Evolutionary conservation across 2,113 vertebrate species (phyloP).

Genomic region (Protomyctophum bolini): DNA sequence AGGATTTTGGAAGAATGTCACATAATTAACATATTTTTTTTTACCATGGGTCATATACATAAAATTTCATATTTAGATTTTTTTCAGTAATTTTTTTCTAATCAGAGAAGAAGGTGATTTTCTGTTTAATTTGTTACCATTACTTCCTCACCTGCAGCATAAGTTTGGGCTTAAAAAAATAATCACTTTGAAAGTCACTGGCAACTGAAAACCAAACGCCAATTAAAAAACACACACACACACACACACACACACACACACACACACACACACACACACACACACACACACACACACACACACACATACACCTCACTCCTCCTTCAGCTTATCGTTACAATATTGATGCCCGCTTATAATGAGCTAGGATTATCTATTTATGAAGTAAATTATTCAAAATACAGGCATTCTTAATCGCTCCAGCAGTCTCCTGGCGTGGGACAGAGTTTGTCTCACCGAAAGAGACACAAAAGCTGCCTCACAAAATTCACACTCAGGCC

Average conservation of each 20-base stretch:
- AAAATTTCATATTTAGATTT: too few species aligned
- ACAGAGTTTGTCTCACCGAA: conserved; percentile 28
- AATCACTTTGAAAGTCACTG: background rate
- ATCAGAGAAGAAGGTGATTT: too few species aligned
- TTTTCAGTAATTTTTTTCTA: too few species aligned
- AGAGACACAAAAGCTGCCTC: conserved; percentile 5
- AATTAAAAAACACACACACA: background rate
- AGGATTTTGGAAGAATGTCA: too few species aligned
- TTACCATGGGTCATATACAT: too few species aligned
- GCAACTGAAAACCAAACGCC: conserved; percentile 35
- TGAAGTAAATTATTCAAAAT: conserved; percentile 74
- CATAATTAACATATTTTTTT: too few species aligned
- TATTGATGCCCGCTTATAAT: conserved; percentile 68
- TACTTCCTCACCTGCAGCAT: too few species aligned
- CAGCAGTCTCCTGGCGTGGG: conserved; percentile 17
- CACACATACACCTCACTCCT: conserved; percentile 32
- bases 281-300: conserved; percentile 1
- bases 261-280: conserved; percentile 26
- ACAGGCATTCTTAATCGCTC: conserved; percentile 61
- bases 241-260: conserved; percentile 27
- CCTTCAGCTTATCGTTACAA: conserved; percentile 60
- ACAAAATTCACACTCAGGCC: background rate
- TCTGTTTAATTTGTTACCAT: too few species aligned
- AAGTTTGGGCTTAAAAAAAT: too few species aligned
- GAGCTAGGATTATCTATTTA: conserved; percentile 73